Evolutionary conservation across 2,797 vertebrate species (phyloP).

Genomic region (Peromyscus aztecus): DNA sequence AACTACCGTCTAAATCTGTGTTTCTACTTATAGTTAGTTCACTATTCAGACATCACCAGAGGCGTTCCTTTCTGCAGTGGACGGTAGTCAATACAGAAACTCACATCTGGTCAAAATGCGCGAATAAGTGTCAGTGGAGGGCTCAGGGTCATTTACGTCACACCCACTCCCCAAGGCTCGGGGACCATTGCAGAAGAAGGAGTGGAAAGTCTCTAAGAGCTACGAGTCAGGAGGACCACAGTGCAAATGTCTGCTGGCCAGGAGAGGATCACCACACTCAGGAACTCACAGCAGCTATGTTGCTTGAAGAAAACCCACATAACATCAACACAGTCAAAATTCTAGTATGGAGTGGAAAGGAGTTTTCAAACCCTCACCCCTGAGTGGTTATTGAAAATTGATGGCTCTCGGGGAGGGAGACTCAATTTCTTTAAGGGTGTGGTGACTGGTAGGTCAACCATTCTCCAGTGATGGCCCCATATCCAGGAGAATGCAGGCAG

Average conservation of each 20-base stretch:
- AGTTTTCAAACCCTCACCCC: background rate
- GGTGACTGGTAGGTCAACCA: background rate
- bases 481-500: background rate
- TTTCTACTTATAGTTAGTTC: background rate
- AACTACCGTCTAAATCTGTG: background rate
- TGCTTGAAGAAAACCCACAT: background rate
- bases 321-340: background rate
- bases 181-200: background rate
- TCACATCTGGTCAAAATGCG: background rate
- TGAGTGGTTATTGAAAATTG: background rate
- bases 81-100: background rate
- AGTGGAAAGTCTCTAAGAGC: background rate
- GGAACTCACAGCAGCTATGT: background rate
- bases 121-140: background rate
- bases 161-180: background rate
- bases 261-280: background rate
- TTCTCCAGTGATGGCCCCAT: background rate
- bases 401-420: background rate
- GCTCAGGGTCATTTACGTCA: background rate
- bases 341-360: background rate
- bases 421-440: background rate
- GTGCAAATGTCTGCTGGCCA: background rate
- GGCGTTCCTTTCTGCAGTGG: background rate
- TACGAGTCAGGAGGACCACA: background rate
- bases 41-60: background rate